Conservation (phyloP, 2,113 vertebrate species). For the Crotalus tigris region DNA sequence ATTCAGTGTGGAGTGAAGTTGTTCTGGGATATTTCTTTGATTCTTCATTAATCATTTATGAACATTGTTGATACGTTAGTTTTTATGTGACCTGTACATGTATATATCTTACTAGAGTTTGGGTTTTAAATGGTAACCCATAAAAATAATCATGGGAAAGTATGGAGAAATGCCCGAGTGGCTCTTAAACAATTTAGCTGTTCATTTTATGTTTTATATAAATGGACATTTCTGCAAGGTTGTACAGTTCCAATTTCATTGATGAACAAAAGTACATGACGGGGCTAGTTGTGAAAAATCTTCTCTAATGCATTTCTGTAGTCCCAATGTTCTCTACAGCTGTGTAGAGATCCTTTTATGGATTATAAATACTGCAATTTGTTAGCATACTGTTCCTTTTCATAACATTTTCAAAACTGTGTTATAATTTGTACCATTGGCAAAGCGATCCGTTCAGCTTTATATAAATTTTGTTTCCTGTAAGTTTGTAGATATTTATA, state of each 20-base stretch:
- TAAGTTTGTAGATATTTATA: constrained; percentile 40
- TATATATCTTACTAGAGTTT: background rate
- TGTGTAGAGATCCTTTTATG: constrained; percentile 61
- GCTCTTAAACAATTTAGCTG: background rate
- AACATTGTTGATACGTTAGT: background rate
- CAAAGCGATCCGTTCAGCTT: constrained; percentile 43
- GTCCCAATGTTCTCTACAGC: constrained; percentile 59
- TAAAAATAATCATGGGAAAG: background rate
- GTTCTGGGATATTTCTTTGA: background rate
- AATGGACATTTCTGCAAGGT: constrained; percentile 30
- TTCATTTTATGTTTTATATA: constrained; percentile 5
- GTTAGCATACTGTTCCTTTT: constrained; percentile 62
- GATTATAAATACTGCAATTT: constrained; percentile 65
- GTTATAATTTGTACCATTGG: constrained; percentile 54
- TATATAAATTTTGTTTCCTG: constrained; percentile 32
- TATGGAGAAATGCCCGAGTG: background rate
- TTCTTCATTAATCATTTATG: background rate
- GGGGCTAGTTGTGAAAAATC: constrained; percentile 49
- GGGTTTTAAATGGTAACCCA: background rate
- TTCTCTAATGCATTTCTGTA: constrained; percentile 44
- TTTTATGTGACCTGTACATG: background rate
- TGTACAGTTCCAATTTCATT: constrained; percentile 5
- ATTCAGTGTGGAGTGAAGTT: background rate
- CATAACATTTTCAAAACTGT: constrained; percentile 61
- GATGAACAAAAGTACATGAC: constrained; percentile 42